A percentile compares a stretch with the other conserved stretches of the same genome.
phyloP scores from a whole-genome alignment of 2,888 invertebrate species.

The Seira sanloemensis region DNA sequence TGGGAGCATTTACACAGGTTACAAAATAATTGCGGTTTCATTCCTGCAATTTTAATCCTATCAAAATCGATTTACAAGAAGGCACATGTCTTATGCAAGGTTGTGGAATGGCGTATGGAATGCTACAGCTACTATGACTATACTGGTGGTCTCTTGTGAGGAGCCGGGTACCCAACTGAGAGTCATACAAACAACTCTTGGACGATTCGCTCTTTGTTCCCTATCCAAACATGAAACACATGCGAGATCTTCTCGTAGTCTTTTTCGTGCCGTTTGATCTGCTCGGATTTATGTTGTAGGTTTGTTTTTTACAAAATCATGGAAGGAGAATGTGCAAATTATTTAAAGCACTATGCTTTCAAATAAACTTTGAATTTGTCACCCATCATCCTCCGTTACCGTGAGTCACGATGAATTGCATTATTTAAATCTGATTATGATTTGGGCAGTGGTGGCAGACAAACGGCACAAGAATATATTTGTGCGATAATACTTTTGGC shows the following conservation, averaged over 20 bases:
- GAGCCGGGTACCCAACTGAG: not conserved
- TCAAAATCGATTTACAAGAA: not conserved
- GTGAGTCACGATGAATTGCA: too few species aligned
- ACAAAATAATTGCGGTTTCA: not conserved
- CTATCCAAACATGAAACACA: not conserved
- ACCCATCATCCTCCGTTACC: too few species aligned
- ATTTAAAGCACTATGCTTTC: too few species aligned
- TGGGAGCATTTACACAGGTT: not conserved
- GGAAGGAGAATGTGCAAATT: not conserved
- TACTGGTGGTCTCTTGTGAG: conserved; percentile 10
- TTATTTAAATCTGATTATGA: not conserved
- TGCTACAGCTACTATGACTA: too few species aligned
- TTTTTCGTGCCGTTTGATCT: not conserved
- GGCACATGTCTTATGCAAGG: not conserved
- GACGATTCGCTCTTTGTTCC: not conserved
- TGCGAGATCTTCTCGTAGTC: too few species aligned
- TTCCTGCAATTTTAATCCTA: not conserved
- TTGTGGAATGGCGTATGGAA: too few species aligned
- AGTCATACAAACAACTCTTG: not conserved
- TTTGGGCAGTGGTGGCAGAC: not conserved
- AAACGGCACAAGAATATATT: not conserved
- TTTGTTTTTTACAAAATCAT: too few species aligned
- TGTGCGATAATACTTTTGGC: not conserved
- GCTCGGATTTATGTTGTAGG: too few species aligned
- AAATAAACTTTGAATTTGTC: too few species aligned